Base-by-base conservation (phyloP, 2,797 vertebrate species). In the Sebastes kiyomatsui region DNA sequence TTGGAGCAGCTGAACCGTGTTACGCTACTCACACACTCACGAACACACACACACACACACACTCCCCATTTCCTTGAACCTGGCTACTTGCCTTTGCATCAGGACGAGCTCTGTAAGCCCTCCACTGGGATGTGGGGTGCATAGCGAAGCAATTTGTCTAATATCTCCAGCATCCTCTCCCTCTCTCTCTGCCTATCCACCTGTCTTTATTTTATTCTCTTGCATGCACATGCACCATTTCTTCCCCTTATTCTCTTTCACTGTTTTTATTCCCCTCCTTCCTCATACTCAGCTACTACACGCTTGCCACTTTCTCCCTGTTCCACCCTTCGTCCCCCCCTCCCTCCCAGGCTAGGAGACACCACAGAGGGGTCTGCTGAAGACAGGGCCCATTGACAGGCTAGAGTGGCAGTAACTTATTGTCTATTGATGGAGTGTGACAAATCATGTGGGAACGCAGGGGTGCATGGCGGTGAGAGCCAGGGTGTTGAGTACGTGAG, bases 401-500 rank as follows among this genome's bases (percentile, higher is more conserved):
- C 91, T 89, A 95, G 96, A 97, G 97, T 95, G 93, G 96, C 96
- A 97, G 97, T 98, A 97, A 98, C 98, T 98, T 98, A 97, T 97
- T 98, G 98, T 96, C 95, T 97, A 96, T 97, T 97, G 97, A 98
- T 98, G 96, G 96, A 91, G 96, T 96, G 96, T 97, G 96, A 97
- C 97, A 98, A 97, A 98, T 97, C 95, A 95, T 95, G 95, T 96
- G 93, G 95, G 95, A 97, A 95, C 91, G 89, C 93, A 90, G 94
- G 95, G 93, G 96, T 96, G 95, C 95, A 78, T 94, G 93, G 96
- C 95, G 91, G 94, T 92, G 94, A 95, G 92, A 94, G 95, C 88
- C 75, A 72, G 92, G 87, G 86, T 93, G 93, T 91, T 92, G 91
- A 92, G 88, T 91, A 90, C 68, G 92, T 92, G 92, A 93, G 85